These are phyloP conservation scores for Macrocentrus cingulum DNA, from an alignment of 1,140 invertebrate genomes.

Conservation along the genomic window DNA sequence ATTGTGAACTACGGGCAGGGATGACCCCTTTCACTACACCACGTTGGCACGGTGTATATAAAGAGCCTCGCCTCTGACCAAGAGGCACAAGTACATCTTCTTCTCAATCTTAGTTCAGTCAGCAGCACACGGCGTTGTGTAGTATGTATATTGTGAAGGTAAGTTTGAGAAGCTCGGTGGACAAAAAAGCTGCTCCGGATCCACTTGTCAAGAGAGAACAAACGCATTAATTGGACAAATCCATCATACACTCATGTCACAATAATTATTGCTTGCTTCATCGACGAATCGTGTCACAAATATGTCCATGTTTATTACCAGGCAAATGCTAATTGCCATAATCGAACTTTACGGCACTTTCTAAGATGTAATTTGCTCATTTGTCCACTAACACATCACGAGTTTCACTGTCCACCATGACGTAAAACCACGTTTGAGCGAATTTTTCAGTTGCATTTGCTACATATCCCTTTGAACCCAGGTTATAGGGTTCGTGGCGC, in stretches of 20 bases:
- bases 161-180: slow-evolving; percentile 17
- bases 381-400: no score
- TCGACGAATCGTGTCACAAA: neutral
- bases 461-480: no score
- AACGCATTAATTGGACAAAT: neutral
- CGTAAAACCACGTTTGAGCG: no score
- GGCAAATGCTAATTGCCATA: neutral
- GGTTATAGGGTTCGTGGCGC: slow-evolving; percentile 48
- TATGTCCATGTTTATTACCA: neutral
- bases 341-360: no score
- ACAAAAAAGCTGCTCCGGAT: slow-evolving; percentile 5
- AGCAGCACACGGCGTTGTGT: slow-evolving; percentile 21
- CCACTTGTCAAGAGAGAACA: neutral
- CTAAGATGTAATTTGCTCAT: no score
- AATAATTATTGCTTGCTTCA: slow-evolving; percentile 10
- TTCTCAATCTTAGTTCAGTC: slow-evolving; percentile 29
- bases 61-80: slow-evolving; percentile 38
- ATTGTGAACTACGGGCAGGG: slow-evolving; percentile 37
- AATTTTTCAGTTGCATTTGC: no score
- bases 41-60: slow-evolving; percentile 37
- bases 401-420: no score
- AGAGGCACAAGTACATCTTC: slow-evolving; percentile 37
- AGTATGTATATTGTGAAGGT: slow-evolving; percentile 36
- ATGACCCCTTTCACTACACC: slow-evolving; percentile 44
- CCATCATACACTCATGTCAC: neutral